These are phyloP conservation scores for Tragelaphus strepsiceros DNA, from an alignment of 2,113 vertebrate genomes.

Conservation along the genomic window DNA sequence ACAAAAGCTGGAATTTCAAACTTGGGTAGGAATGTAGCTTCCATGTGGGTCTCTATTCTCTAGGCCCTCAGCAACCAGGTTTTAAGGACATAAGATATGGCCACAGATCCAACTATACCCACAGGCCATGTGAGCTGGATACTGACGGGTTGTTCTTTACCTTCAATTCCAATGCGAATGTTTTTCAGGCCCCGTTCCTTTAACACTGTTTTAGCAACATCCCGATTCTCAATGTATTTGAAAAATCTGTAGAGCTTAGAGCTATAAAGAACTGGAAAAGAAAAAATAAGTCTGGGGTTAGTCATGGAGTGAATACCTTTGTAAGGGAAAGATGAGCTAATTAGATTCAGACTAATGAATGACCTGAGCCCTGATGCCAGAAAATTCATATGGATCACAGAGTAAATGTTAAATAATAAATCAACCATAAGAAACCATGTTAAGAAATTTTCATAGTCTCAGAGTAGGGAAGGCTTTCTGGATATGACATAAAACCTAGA, in stretches of 20 bases:
- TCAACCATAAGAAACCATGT: not conserved
- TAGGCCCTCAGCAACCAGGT: not conserved
- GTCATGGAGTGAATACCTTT: not conserved
- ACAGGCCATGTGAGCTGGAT: not conserved
- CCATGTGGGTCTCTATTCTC: not conserved
- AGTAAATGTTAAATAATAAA: not conserved
- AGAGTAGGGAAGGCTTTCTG: not conserved
- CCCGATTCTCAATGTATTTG: slow-evolving; percentile 88
- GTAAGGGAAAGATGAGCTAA: not conserved
- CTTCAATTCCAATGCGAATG: slow-evolving; percentile 88
- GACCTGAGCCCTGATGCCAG: not conserved
- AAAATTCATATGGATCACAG: not conserved
- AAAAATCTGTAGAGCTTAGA: slow-evolving; percentile 89
- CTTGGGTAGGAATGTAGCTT: not conserved
- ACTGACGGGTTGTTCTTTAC: slow-evolving; percentile 57
- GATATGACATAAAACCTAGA: not conserved
- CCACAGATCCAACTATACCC: not conserved
- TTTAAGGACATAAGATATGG: not conserved
- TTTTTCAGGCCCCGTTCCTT: slow-evolving; percentile 88
- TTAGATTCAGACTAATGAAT: not conserved
- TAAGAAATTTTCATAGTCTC: not conserved
- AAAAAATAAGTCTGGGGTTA: not conserved
- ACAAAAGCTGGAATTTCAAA: not conserved
- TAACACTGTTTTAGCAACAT: slow-evolving; percentile 85
- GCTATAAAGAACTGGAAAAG: slow-evolving; percentile 84